Evolutionary conservation across 2,797 vertebrate genomes (phyloP).

Genomic region (Chaenodraco wilsoni): DNA sequence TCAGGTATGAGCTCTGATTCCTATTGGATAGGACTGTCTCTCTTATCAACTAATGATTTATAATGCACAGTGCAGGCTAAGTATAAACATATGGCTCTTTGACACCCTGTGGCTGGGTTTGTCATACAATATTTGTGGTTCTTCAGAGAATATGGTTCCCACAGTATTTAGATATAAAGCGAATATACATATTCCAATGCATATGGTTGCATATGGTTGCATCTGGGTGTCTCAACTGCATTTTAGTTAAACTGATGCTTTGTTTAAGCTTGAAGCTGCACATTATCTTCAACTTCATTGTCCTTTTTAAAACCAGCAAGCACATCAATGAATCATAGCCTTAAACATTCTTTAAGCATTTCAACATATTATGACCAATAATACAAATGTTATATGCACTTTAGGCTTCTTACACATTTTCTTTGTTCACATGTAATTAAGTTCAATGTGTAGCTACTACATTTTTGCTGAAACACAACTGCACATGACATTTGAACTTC

Average conservation of each 20-base stretch:
- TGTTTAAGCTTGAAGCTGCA: conserved; percentile 15
- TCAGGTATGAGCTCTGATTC: conserved; percentile 50
- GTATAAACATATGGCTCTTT: not conserved
- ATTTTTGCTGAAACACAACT: not conserved
- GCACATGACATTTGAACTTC: not conserved
- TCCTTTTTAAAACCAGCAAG: conserved; percentile 1
- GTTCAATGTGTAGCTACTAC: no score
- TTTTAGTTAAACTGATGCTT: conserved; percentile 13
- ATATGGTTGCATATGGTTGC: conserved; percentile 22
- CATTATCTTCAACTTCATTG: conserved; percentile 2
- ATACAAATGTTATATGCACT: no score
- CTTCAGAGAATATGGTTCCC: not conserved
- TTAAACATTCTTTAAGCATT: not conserved
- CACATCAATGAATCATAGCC: not conserved
- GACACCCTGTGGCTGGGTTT: not conserved
- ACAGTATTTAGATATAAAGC: not conserved
- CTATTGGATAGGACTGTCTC: conserved; percentile 22
- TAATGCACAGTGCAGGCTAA: conserved; percentile 4
- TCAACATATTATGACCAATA: not conserved
- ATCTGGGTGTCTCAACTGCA: not conserved
- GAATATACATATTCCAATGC: not conserved
- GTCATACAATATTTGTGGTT: not conserved
- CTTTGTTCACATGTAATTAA: no score
- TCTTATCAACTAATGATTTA: conserved; percentile 34
- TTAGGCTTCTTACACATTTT: no score